These are phyloP conservation scores for Embiotoca jacksoni DNA, from an alignment of 2,113 vertebrate species.

Conservation along the genomic window DNA sequence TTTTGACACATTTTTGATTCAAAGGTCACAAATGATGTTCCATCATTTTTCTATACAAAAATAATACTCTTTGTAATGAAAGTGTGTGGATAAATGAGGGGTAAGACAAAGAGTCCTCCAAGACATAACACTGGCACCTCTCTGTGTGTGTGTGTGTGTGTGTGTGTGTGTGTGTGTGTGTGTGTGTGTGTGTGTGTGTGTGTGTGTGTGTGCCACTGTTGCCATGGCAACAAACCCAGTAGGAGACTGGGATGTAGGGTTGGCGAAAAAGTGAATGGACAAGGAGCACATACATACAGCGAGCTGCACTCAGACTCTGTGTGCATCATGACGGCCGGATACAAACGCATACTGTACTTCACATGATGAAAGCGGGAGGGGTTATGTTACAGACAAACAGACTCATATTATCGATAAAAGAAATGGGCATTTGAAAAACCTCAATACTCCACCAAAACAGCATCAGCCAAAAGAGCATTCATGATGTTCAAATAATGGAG, in stretches of 20 bases:
- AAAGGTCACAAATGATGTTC: neutral
- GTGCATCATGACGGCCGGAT: neutral
- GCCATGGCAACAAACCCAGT: slow-evolving; percentile 50
- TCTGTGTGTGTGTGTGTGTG: too few relatives aligned
- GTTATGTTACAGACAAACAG: neutral
- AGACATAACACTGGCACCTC: slow-evolving; percentile 14
- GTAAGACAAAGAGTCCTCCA: neutral
- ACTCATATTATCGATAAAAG: rapidly evolving
- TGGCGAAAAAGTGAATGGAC: slow-evolving; percentile 8
- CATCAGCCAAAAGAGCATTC: too few relatives aligned
- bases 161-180: too few relatives aligned
- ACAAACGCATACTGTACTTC: neutral
- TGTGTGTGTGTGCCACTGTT: slow-evolving; percentile 48
- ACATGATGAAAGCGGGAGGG: neutral
- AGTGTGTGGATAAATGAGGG: neutral
- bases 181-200: too few relatives aligned
- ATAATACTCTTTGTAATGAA: too few relatives aligned
- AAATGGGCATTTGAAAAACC: rapidly evolving
- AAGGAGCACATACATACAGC: slow-evolving; percentile 8
- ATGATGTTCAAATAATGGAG: neutral
- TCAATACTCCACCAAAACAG: neutral
- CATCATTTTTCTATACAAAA: neutral
- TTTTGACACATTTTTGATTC: neutral
- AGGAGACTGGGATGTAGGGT: neutral
- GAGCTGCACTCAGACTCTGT: neutral